Conservation (phyloP, 2,113 vertebrate species). For the Oxygymnocypris stewartii region DNA sequence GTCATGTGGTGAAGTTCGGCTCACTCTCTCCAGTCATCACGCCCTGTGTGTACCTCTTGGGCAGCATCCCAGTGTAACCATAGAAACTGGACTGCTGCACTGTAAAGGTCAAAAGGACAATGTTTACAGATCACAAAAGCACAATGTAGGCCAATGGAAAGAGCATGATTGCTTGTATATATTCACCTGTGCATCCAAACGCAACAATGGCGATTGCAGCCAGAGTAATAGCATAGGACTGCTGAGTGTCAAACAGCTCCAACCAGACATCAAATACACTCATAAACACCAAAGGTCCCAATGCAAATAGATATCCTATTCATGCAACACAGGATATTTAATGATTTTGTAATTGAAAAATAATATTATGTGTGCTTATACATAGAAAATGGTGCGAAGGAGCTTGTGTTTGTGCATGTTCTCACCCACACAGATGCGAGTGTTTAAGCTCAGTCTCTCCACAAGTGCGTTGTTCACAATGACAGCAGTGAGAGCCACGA, state of each 20-base stretch:
- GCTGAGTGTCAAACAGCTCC: slow-evolving; percentile 83
- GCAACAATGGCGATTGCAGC: slow-evolving; percentile 88
- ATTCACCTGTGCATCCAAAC: slow-evolving; percentile 94
- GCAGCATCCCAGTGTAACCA: slow-evolving; percentile 96
- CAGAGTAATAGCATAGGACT: slow-evolving; percentile 89
- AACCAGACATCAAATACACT: slow-evolving; percentile 91
- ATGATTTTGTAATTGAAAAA: not conserved
- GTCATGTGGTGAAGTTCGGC: slow-evolving; percentile 50
- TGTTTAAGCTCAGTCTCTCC: slow-evolving; percentile 89
- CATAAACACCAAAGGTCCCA: slow-evolving; percentile 90
- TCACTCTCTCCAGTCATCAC: slow-evolving; percentile 99
- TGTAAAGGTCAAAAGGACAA: slow-evolving; percentile 68
- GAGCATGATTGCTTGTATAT: not conserved
- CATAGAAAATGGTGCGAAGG: not conserved
- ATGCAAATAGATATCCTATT: slow-evolving; percentile 88
- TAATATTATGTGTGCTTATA: not conserved
- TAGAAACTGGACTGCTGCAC: slow-evolving; percentile 99
- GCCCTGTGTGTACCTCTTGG: slow-evolving; percentile 95
- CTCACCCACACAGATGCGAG: slow-evolving; percentile 88
- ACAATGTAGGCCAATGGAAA: not conserved
- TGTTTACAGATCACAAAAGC: not conserved
- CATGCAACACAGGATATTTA: not conserved
- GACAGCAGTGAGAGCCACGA: slow-evolving; percentile 88
- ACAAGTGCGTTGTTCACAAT: slow-evolving; percentile 92
- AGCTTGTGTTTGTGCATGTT: not conserved